A percentile compares a stretch with the other conserved stretches of the same genome.
Conservation (phyloP, 64 coral and sea anemone genomes). For the Acropora yongei region DNA sequence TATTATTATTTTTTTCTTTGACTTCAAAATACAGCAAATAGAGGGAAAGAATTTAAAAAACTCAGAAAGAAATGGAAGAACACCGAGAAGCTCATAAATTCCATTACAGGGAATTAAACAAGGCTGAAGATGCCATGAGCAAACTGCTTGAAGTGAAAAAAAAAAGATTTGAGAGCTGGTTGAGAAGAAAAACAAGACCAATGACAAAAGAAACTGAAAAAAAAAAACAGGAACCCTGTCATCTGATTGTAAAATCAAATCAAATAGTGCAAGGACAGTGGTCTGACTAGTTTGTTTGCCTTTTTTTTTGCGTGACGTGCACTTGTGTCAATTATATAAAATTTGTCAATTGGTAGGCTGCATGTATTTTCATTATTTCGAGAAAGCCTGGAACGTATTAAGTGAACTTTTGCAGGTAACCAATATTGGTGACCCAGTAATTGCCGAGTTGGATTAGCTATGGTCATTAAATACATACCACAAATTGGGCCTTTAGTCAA, state of each 20-base stretch:
- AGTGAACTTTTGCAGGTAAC: not conserved
- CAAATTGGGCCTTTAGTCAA: too few relatives aligned
- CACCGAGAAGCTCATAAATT: not conserved
- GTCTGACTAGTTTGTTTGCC: too few relatives aligned
- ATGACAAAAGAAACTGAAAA: not conserved
- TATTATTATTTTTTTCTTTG: not conserved
- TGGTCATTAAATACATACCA: too few relatives aligned
- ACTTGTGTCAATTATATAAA: not conserved
- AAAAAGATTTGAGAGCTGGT: not conserved
- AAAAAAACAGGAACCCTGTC: not conserved
- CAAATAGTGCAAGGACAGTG: too few relatives aligned
- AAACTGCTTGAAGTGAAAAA: not conserved
- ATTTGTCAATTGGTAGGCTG: not conserved
- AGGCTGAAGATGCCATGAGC: not conserved
- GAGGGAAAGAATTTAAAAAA: not conserved
- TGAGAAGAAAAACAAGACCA: not conserved
- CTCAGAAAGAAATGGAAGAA: not conserved
- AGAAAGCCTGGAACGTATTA: not conserved
- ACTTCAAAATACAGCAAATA: not conserved
- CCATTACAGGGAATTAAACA: not conserved
- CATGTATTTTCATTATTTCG: not conserved
- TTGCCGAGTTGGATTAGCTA: too few relatives aligned
- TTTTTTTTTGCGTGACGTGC: too few relatives aligned
- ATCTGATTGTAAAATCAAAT: too few relatives aligned
- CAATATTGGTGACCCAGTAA: not conserved